Evolutionary conservation across 2,113 vertebrate genomes (phyloP), one percentile per base, ranked within the genome.

Genomic region (Rhinichthys klamathensis): DNA sequence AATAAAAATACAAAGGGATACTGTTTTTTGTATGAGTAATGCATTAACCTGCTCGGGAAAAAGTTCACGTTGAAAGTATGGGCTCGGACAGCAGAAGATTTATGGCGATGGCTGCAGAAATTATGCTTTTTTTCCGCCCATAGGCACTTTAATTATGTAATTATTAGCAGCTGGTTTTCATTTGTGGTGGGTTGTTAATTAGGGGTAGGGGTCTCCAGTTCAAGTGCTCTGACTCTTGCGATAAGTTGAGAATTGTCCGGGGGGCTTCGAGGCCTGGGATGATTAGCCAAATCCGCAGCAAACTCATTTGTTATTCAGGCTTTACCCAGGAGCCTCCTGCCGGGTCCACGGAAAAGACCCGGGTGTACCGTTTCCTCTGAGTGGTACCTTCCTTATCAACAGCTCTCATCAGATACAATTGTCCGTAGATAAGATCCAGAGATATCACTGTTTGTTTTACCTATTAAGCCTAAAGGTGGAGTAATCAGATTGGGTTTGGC

Each of bases 61-160:
- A 95, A 94, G 95, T 95, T 96, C 96, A 95, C 88, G 77, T 95
- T 95, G 95, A 94, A 95, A 58, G 77, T 95, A 96, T 95, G 89
- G 91, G 91, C 93, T 94, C 80, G 49, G 97, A 98, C 98, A 98
- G 97, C 96, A 72, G 92, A 99, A 99, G 98, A 99, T 99, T 99
- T 99, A 99, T 99, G 96, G 94, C 95, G 86, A 97, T 95, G 94
- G 94, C 96, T 95, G 90, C 92, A 96, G 95, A 98, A 99, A 99
- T 99, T 96, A 98, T 97, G 96, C 96, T 96, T 96, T 95, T 94
- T 95, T 95, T 95, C 90, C 94, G 93, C 94, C 97, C 93, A 95
- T 94, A 96, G 95, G 96, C 95, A 95, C 95, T 98, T 97, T 96
- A 97, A 98, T 96, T 97, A 97, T 98, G 96, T 98, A 99, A 99